phyloP scores from a whole-genome alignment of 2,888 invertebrate genomes.

The Amphipyra berbera region DNA sequence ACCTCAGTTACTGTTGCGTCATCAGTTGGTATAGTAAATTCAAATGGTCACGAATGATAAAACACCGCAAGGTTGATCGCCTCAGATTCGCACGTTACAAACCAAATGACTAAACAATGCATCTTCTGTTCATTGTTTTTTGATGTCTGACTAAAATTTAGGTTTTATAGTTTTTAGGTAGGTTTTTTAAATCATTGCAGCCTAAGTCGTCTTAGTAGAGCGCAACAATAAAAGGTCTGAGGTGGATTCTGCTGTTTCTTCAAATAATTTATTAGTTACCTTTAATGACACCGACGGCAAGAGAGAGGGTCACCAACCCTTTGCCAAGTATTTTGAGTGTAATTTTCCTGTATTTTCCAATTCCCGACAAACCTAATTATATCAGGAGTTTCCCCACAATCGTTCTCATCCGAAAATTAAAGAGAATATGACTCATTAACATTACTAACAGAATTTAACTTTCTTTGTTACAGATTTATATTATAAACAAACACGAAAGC shows the following conservation, averaged over 20 bases:
- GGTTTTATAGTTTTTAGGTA: not conserved
- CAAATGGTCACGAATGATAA: slow-evolving; percentile 51
- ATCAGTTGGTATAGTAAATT: slow-evolving; percentile 10
- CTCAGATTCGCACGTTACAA: slow-evolving; percentile 13
- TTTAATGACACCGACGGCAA: too few species aligned
- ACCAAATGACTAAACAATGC: slow-evolving; percentile 26
- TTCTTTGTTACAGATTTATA: slow-evolving; percentile 62
- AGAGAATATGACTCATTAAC: slow-evolving; percentile 13
- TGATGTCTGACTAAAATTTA: not conserved
- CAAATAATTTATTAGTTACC: too few species aligned
- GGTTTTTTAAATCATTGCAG: not conserved
- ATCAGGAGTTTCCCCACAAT: not conserved
- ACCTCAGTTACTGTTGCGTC: slow-evolving; percentile 34
- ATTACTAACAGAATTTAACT: slow-evolving; percentile 36
- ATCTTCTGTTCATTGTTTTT: slow-evolving; percentile 3
- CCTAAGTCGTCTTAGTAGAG: too few species aligned
- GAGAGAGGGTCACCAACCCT: too few species aligned
- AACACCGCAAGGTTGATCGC: slow-evolving; percentile 54
- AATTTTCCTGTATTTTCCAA: too few species aligned
- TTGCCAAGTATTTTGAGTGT: too few species aligned
- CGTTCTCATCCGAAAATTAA: not conserved
- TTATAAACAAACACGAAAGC: slow-evolving; percentile 33
- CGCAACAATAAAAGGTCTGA: too few species aligned
- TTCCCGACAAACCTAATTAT: too few species aligned
- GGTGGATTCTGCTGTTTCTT: too few species aligned